Evolutionary conservation across 1,140 invertebrate species (phyloP).

Genomic region (Drosophila persimilis): DNA sequence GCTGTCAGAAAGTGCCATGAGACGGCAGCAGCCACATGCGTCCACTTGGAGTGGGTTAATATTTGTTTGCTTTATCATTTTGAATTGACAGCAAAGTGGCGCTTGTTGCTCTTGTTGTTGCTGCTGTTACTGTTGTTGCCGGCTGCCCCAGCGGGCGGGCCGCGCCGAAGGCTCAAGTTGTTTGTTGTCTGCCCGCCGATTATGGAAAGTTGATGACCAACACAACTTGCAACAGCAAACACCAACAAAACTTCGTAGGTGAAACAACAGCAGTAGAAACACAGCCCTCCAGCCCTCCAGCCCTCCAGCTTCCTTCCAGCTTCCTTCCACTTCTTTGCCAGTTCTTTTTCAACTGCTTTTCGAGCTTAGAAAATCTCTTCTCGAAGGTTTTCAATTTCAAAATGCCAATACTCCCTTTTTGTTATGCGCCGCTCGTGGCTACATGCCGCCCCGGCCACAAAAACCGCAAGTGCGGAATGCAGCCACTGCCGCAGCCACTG

Average conservation of each 20-base stretch:
- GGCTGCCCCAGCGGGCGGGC: constrained; percentile 59
- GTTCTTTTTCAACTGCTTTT: constrained; percentile 17
- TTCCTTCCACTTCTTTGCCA: neutral
- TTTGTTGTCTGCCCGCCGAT: constrained; percentile 79
- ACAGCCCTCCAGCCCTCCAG: neutral
- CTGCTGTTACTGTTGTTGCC: constrained; percentile 19
- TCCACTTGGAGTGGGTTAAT: constrained; percentile 83
- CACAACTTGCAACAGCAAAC: constrained; percentile 13
- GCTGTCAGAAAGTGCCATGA: constrained; percentile 80
- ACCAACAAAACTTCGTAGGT: constrained; percentile 16
- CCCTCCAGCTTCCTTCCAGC: neutral
- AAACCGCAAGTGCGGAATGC: constrained; percentile 72
- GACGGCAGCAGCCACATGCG: constrained; percentile 77
- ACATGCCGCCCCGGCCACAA: constrained; percentile 56
- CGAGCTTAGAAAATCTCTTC: constrained; percentile 60
- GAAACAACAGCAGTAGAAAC: constrained; percentile 1
- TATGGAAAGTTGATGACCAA: constrained; percentile 78
- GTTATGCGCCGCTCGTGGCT: constrained; percentile 70
- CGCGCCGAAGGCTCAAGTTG: constrained; percentile 61
- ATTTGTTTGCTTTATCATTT: constrained; percentile 83
- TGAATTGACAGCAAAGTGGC: constrained; percentile 82
- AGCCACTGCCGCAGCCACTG: constrained; percentile 10
- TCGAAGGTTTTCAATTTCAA: constrained; percentile 58
- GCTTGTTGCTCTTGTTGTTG: constrained; percentile 74
- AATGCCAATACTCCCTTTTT: constrained; percentile 45